A percentile compares a stretch with the other conserved stretches of the same genome.
Conservation (phyloP, 2,113 vertebrate species). For the Pachypanchax playfairii region DNA sequence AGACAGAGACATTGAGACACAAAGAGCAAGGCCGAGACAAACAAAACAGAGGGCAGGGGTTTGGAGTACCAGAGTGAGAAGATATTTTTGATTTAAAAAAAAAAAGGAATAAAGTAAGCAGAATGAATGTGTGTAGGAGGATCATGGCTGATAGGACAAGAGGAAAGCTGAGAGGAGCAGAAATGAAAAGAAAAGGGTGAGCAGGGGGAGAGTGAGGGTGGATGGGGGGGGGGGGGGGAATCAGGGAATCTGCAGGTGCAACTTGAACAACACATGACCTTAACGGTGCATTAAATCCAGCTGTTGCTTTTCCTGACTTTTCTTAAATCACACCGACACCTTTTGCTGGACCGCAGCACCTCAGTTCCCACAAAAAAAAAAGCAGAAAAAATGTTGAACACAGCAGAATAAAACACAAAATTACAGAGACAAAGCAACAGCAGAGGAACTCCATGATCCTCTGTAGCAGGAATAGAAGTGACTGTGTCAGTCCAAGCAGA, state of each 20-base stretch:
- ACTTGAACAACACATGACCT: conserved; percentile 76
- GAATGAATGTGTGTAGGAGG: background rate
- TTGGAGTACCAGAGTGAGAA: background rate
- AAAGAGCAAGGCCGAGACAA: conserved; percentile 3
- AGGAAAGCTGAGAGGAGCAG: conserved; percentile 44
- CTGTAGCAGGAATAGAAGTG: conserved; percentile 28
- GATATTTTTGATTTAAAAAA: conserved; percentile 12
- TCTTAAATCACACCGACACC: conserved; percentile 63
- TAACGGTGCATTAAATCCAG: conserved; percentile 80
- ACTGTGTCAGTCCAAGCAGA: conserved; percentile 32
- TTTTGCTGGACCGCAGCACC: conserved; percentile 38
- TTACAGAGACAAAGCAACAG: conserved; percentile 3
- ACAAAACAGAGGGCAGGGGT: conserved; percentile 23
- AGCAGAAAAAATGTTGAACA: background rate
- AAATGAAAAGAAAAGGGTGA: conserved; percentile 41
- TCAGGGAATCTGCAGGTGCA: conserved; percentile 77
- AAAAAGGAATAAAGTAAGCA: conserved; percentile 20
- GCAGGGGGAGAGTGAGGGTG: conserved; percentile 45
- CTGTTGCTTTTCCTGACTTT: conserved; percentile 76
- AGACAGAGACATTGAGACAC: background rate
- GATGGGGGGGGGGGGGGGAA: conserved; percentile 39
- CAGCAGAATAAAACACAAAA: background rate
- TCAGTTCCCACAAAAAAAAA: conserved; percentile 52
- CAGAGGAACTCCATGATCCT: conserved; percentile 26
- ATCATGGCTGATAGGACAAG: conserved; percentile 21